Base-by-base conservation (phyloP, 2,888 invertebrate genomes). In the Tyria jacobaeae region DNA sequence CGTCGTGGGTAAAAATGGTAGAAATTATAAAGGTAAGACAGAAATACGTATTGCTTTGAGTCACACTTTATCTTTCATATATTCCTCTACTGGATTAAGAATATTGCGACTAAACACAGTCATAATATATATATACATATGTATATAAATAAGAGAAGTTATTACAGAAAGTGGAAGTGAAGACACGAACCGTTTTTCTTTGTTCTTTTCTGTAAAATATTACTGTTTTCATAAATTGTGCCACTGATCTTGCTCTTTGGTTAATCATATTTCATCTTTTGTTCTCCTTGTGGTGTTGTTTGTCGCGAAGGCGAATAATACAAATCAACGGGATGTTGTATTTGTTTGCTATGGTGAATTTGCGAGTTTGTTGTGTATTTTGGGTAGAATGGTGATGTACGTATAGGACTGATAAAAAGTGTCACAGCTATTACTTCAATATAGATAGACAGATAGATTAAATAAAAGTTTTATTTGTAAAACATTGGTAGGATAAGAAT, bases 221-320 rank as follows among this genome's bases (percentile, higher is more conserved):
- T 55, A 15, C 34, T 14, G 31, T 27, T 44, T 21, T 55, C 14
- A 44, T 44, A 25, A 15, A 9, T 55, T 44, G 17, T n/a, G n/a
- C n/a, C n/a, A 25, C 39, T 17, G 49, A 24, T 44, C 34, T 35
- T 25, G 17, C 24, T 25, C n/a, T 37, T 27, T 31, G 14, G 17
- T 44, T 61, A 61, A 61, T 61, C 51, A 51, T 49, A 44, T 55
- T 60, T 55, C 41, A 49, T 54, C 55, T 52, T 17, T 44, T 25
- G 47, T 75, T 58, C 12, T 57, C 77, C 71, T 68, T 31, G n/a
- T 44, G 25, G 52, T 25, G 10, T 41, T 54, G 39, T 60, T 60
- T 49, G 31, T 56, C 21, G 7, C 25, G 3, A 24, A 65, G 60
- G 62, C 41, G 47, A 48, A 55, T 47, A 27, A 37, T 21, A 60